Conservation (phyloP, 1,140 invertebrate species). For the Acromyrmex echinatior region DNA sequence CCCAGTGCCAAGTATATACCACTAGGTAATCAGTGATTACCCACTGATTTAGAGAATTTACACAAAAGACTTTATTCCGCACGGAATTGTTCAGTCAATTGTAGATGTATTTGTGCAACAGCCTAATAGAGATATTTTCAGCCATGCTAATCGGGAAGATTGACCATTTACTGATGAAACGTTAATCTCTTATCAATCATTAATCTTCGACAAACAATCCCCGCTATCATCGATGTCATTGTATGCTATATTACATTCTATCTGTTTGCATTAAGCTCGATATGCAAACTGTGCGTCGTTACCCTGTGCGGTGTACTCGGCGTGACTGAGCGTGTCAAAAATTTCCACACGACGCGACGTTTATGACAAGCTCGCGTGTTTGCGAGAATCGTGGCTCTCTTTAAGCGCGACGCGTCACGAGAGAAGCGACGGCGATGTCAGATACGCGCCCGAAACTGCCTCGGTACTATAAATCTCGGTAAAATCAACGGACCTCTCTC, state of each 20-base stretch:
- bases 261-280: background rate
- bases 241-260: background rate
- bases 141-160: conserved; percentile 1
- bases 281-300: background rate
- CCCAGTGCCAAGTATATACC: too few species aligned
- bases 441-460: conserved; percentile 31
- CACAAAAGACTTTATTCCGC: background rate
- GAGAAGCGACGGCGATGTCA: conserved; percentile 6
- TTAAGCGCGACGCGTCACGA: conserved; percentile 63
- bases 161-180: background rate
- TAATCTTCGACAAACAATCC: background rate
- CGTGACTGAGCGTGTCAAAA: conserved; percentile 70
- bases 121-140: background rate
- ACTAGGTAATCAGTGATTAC: too few species aligned
- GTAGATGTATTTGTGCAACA: background rate
- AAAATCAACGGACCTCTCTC: conserved; percentile 61
- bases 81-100: background rate
- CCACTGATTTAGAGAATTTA: too few species aligned
- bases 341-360: conserved; percentile 64
- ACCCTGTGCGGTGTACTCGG: background rate
- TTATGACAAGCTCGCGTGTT: conserved; percentile 70
- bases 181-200: background rate
- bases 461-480: conserved; percentile 63
- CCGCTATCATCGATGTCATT: background rate
- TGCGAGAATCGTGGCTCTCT: background rate